phyloP scores from a whole-genome alignment of 1,140 invertebrate genomes.

The Drosophila nigromelanica region DNA sequence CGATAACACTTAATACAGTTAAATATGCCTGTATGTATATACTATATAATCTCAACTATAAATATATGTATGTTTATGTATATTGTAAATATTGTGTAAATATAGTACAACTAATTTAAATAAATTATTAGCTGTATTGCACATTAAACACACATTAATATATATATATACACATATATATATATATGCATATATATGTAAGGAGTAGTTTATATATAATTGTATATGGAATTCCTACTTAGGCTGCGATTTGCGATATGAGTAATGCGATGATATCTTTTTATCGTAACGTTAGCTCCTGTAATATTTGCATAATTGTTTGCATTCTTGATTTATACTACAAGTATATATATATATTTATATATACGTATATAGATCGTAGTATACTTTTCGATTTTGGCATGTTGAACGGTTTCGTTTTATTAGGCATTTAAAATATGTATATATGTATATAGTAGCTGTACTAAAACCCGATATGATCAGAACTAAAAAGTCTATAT shows the following conservation, averaged over 20 bases:
- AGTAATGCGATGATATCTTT: slow-evolving; percentile 36
- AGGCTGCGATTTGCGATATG: slow-evolving; percentile 23
- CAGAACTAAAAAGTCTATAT: slow-evolving; percentile 5
- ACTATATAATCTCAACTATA: slow-evolving; percentile 40
- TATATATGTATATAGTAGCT: slow-evolving; percentile 13
- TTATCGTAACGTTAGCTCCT: not conserved
- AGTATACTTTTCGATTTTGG: slow-evolving; percentile 24
- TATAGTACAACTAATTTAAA: slow-evolving; percentile 54
- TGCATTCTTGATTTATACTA: not conserved
- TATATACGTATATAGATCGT: not conserved
- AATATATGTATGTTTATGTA: slow-evolving; percentile 31
- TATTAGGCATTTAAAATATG: slow-evolving; percentile 32
- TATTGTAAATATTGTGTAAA: slow-evolving; percentile 58
- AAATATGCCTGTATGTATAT: slow-evolving; percentile 21
- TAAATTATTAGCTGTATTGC: slow-evolving; percentile 43
- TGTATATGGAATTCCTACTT: slow-evolving; percentile 23
- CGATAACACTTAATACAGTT: slow-evolving; percentile 69
- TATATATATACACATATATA: slow-evolving; percentile 18
- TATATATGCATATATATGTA: slow-evolving; percentile 26
- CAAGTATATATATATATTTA: slow-evolving; percentile 24
- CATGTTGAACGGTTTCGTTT: slow-evolving; percentile 73
- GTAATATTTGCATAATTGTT: slow-evolving; percentile 5
- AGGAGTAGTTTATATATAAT: slow-evolving; percentile 10
- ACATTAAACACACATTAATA: slow-evolving; percentile 55
- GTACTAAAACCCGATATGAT: slow-evolving; percentile 1